A percentile compares a stretch with the other conserved stretches of the same genome.
These are phyloP conservation scores for Charaxes varanes DNA, from an alignment of 1,140 invertebrate species.

Conservation along the genomic window DNA sequence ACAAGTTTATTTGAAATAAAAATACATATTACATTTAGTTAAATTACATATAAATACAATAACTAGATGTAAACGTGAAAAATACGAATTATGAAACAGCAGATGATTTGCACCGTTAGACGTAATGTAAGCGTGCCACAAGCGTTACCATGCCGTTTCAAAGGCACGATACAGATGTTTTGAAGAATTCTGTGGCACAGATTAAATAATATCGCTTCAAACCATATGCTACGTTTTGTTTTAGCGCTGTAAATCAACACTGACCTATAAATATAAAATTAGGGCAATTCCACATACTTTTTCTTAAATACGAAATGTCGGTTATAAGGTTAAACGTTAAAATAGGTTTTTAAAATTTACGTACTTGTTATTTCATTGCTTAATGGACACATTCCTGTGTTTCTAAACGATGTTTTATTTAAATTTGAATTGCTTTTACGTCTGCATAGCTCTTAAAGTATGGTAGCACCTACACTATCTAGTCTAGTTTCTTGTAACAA, in stretches of 20 bases:
- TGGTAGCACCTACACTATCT: too few relatives aligned
- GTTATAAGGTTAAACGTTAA: too few relatives aligned
- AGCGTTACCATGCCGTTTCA: conserved; percentile 23
- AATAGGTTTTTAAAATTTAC: too few relatives aligned
- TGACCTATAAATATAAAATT: conserved; percentile 24
- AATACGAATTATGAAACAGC: background rate
- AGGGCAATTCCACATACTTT: conserved; percentile 3
- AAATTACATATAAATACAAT: background rate
- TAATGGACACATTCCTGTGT: too few relatives aligned
- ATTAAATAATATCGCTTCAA: conserved; percentile 23
- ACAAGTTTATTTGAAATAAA: background rate
- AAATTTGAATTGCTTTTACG: too few relatives aligned
- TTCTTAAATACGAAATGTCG: too few relatives aligned
- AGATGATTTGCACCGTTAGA: background rate
- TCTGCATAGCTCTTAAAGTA: too few relatives aligned
- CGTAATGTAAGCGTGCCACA: background rate
- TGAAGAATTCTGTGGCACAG: conserved; percentile 21
- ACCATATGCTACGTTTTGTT: conserved; percentile 28
- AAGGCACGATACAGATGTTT: conserved; percentile 8
- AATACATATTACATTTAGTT: background rate
- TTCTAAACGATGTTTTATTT: too few relatives aligned
- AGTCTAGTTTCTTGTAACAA: too few relatives aligned
- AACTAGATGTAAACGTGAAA: too few relatives aligned
- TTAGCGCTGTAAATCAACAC: conserved; percentile 26
- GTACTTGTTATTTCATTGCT: too few relatives aligned